Conservation (phyloP, 2,113 vertebrate species). For the Otocyon megalotis region DNA sequence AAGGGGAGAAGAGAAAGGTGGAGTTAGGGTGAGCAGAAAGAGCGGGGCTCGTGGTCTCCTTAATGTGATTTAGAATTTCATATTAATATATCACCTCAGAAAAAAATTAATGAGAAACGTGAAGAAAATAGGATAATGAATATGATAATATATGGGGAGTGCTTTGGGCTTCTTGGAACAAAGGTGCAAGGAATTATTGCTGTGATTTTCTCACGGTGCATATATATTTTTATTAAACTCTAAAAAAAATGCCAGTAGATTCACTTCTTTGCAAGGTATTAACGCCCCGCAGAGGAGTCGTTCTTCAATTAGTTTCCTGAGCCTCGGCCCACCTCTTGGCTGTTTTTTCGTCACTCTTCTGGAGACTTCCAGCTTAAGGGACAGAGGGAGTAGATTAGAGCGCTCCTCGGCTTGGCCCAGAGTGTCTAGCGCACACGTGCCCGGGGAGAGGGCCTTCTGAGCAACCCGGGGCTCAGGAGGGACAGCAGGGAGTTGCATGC, state of each 20-base stretch:
- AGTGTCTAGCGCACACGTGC: not conserved
- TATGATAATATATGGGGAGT: conserved; percentile 84
- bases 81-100: conserved; percentile 83
- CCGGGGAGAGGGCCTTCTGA: not conserved
- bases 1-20: conserved; percentile 72
- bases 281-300: conserved; percentile 76
- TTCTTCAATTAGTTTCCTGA: conserved; percentile 79
- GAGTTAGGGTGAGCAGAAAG: conserved; percentile 69
- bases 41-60: conserved; percentile 75
- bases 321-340: conserved; percentile 66
- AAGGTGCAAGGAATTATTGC: conserved; percentile 83
- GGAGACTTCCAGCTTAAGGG: conserved; percentile 65
- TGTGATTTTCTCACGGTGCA: conserved; percentile 82
- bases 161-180: conserved; percentile 83
- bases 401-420: conserved; percentile 28
- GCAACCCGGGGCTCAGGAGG: not conserved
- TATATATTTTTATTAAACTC: conserved; percentile 85
- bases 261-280: conserved; percentile 81
- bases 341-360: conserved; percentile 69
- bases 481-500: not conserved
- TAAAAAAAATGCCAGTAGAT: conserved; percentile 80
- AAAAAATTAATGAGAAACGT: conserved; percentile 84
- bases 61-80: conserved; percentile 84
- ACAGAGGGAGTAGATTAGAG: not conserved
- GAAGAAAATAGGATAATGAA: conserved; percentile 86